Base-by-base conservation (phyloP, 2,888 invertebrate species). In the Sphaerophoria rueppellii region DNA sequence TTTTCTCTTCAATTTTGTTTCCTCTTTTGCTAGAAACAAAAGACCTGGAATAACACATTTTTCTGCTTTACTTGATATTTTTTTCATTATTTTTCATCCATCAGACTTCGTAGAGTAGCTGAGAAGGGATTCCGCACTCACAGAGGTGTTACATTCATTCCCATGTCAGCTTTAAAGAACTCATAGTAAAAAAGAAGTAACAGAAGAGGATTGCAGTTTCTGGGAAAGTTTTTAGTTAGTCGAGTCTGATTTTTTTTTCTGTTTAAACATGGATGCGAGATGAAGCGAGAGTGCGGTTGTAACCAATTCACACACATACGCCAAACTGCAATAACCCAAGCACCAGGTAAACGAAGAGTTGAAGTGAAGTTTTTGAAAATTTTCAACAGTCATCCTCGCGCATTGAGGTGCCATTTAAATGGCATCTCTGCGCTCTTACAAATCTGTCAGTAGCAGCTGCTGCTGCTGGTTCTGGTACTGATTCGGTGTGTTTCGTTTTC, bases 61-160 rank as follows among this genome's bases (percentile, higher is more conserved):
- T 54, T 67, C 52, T 40, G 40, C 54, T 54, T 60, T 24, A 14
- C 24, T 48, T 34, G 14, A 9, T 14, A 14, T 37, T 14, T 35
- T 6, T 54, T 69, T 11, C 12, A 48, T 61, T 54, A 50, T 52
- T 65, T 52, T 55, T 12, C 34, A 54, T 58, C 5, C 16, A 6
- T 35, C 54, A 54, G 58, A 69, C 73, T 57, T 63, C 37, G 16
- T 54, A 48, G 16, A 4, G n/a, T 7, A 34, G 61, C 60, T 50
- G 46, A 34, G 57, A 63, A 52, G 82, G 70, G 50, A 74, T 60
- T 74, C 71, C 54, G 50, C 9, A n/a, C 50, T 32, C 65, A 50
- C 70, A 60, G 52, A 79, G 79, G 83, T 75, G 75, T 48, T 74
- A 50, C 71, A 67, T 80, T 83, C 82, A 67, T 54, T 83, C 76